Evolutionary conservation across 2,888 invertebrate genomes (phyloP), one percentile per base, ranked within the genome.

Genomic region (Tetramorium bicarinatum): DNA sequence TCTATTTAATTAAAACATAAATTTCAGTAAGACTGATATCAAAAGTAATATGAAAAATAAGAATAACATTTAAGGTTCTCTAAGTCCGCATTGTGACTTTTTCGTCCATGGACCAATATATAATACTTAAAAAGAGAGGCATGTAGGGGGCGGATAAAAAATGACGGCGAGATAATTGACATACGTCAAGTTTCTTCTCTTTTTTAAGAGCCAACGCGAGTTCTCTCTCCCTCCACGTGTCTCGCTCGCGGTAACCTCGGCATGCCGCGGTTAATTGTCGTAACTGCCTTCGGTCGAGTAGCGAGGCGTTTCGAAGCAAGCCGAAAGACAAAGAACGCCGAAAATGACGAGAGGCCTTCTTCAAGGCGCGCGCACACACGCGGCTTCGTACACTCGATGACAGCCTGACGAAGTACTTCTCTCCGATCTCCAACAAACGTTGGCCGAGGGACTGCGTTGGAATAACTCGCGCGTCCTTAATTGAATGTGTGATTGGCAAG

Each of bases 141-240:
- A 80, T 52, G 47, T 34, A 11, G 71, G 15, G 64, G 77, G 62
- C 81, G 81, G 82, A 82, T 86, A 88, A 83, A 85, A 86, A 89
- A 85, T 83, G 86, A 85, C 83, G 69, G 82, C 85, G 62, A 80
- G 87, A 86, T 88, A 89, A 89, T 88, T 87, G 89, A 86, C 85
- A 87, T 82, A 83, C 69, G 88, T 84, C 89, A 84, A 82, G 9
- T 80, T 80, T 80, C 76, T 44, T 34, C 21, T 21, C 34, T n/a
- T 67, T 44, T 79, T 76, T 41, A 72, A 82, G 71, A 74, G 9
- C 56, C 34, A 29, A 81, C 54, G 34, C 69, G n/a, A 29, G 74
- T 47, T 75, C 54, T 61, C 77, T 66, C 74, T 29, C 29, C 9
- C 25, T 0, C 47, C 61, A 62, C 21, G 44, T 74, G 21, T 47